Evolutionary conservation across 2,888 invertebrate genomes (phyloP).

Genomic region (Andrena fulva): DNA sequence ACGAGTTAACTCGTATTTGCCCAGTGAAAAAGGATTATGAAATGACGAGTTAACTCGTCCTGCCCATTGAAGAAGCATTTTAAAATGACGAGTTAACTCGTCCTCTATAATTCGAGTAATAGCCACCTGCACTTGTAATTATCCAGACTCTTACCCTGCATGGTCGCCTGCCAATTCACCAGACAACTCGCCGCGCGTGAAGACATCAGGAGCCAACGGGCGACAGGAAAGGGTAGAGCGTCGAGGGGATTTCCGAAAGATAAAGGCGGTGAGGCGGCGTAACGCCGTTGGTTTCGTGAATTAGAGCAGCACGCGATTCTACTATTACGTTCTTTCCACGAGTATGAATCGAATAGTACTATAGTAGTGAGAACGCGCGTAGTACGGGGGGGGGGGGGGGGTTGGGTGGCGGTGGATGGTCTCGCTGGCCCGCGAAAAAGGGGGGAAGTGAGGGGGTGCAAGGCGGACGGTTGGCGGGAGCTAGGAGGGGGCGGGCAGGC

Average conservation of each 20-base stretch:
- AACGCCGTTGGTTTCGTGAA: slow-evolving; percentile 47
- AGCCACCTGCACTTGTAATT: no score
- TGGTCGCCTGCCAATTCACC: no score
- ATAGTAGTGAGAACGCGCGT: slow-evolving; percentile 65
- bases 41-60: no score
- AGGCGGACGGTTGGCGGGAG: slow-evolving; percentile 37
- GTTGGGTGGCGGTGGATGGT: slow-evolving; percentile 29
- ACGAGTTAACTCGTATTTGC: no score
- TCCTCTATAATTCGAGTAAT: no score
- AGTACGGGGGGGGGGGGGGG: slow-evolving; percentile 54
- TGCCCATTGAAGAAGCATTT: no score
- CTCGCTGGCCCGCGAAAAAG: slow-evolving; percentile 44
- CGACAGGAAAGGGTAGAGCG: background rate
- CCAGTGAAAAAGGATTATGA: no score
- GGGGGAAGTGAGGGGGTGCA: slow-evolving; percentile 48
- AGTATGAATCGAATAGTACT: slow-evolving; percentile 75
- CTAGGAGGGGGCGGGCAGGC: slow-evolving; percentile 51
- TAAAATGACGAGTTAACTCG: no score
- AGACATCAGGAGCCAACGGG: background rate
- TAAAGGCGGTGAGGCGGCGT: slow-evolving; percentile 17
- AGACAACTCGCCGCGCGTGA: background rate
- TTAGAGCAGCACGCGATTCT: slow-evolving; percentile 72
- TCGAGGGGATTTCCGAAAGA: slow-evolving; percentile 10
- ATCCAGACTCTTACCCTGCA: no score
- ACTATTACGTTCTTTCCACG: slow-evolving; percentile 68